Conservation (phyloP, 2,113 vertebrate genomes). For the Leptobrachium leishanense region DNA sequence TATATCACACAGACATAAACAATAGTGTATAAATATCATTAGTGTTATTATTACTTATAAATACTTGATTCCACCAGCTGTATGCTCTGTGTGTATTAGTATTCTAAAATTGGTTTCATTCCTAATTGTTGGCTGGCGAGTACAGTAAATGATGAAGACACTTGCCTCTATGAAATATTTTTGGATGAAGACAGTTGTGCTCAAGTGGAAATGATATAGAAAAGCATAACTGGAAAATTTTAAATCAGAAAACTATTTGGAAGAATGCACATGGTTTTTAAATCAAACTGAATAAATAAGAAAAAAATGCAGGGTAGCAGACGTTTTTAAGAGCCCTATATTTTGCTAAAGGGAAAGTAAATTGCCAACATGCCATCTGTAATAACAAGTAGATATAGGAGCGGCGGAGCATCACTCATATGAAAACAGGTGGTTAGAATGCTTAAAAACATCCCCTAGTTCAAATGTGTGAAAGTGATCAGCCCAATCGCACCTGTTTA, state of each 20-base stretch:
- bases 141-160: neutral
- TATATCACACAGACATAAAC: too few relatives aligned
- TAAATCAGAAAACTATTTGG: neutral
- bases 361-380: slow-evolving; percentile 11
- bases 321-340: neutral
- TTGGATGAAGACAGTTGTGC: neutral
- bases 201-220: neutral
- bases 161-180: neutral
- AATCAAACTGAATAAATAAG: neutral
- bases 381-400: neutral
- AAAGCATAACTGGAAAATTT: neutral
- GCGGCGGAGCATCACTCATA: neutral
- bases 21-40: too few relatives aligned
- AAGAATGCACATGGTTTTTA: neutral
- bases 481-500: neutral
- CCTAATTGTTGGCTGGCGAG: too few relatives aligned
- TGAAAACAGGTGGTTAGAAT: slow-evolving; percentile 4
- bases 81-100: too few relatives aligned
- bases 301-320: neutral
- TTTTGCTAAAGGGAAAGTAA: neutral
- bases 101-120: too few relatives aligned
- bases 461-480: neutral
- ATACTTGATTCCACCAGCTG: too few relatives aligned
- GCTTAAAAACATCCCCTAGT: neutral
- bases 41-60: too few relatives aligned